phyloP scores from a whole-genome alignment of 2,888 invertebrate genomes.

The Dryococelus australis region DNA sequence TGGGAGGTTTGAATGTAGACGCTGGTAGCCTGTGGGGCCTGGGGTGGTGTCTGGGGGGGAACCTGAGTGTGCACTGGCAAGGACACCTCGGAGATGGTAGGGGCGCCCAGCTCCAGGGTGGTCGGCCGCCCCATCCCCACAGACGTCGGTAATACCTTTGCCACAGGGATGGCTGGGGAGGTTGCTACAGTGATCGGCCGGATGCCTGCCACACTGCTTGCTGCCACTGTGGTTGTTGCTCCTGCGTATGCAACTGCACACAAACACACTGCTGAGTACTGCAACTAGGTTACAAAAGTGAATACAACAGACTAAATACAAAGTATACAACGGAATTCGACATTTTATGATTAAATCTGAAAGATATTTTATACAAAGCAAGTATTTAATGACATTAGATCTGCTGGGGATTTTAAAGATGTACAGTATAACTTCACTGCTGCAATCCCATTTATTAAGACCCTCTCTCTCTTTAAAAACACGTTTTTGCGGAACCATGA shows the following conservation, averaged over 20 bases:
- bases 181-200: conserved; percentile 43
- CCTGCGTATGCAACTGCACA: conserved; percentile 40
- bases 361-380: no score
- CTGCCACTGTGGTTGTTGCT: conserved; percentile 34
- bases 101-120: conserved; percentile 13
- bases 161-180: conserved; percentile 45
- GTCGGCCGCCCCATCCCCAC: conserved; percentile 32
- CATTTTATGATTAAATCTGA: no score
- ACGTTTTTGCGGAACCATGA: no score
- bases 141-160: conserved; percentile 44
- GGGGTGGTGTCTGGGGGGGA: conserved; percentile 40
- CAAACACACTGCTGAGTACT: neutral
- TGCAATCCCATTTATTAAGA: no score
- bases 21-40: conserved; percentile 41
- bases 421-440: no score
- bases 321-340: no score
- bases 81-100: conserved; percentile 35
- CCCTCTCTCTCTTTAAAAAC: no score
- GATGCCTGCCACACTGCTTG: conserved; percentile 33
- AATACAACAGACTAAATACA: no score
- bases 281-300: no score
- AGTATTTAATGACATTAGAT: no score
- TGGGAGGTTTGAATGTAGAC: conserved; percentile 45
- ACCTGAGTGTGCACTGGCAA: conserved; percentile 31
- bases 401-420: no score